A percentile compares a stretch with the other conserved stretches of the same genome.
Conservation (phyloP, 1,140 invertebrate species). For the Drosophila bocqueti region DNA sequence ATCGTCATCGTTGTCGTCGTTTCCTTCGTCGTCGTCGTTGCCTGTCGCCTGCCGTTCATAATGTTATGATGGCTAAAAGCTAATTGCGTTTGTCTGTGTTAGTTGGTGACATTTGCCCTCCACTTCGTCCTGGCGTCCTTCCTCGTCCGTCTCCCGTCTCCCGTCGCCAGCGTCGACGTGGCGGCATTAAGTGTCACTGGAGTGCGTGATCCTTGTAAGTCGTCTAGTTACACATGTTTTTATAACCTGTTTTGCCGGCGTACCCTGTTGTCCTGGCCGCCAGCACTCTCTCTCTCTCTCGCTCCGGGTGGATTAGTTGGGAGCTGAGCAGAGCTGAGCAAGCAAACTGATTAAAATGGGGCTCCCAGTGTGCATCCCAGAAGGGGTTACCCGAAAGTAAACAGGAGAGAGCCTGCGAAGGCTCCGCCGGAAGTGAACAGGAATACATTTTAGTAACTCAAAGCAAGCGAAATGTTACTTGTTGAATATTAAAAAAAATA, state of each 20-base stretch:
- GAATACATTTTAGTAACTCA: not conserved
- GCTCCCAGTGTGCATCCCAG: not conserved
- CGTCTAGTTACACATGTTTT: slow-evolving; percentile 82
- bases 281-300: not conserved
- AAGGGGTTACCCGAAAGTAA: slow-evolving; percentile 3
- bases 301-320: slow-evolving; percentile 47
- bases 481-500: not conserved
- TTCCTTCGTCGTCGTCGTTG: slow-evolving; percentile 17
- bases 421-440: not conserved
- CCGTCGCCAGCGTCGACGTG: slow-evolving; percentile 17
- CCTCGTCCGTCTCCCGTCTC: not conserved
- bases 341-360: slow-evolving; percentile 9
- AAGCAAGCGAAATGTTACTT: not conserved
- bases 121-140: not conserved
- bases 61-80: slow-evolving; percentile 83
- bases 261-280: slow-evolving; percentile 43
- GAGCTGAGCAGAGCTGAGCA: slow-evolving; percentile 1
- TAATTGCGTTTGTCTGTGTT: slow-evolving; percentile 81
- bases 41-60: slow-evolving; percentile 74
- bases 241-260: slow-evolving; percentile 62
- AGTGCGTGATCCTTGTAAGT: slow-evolving; percentile 83
- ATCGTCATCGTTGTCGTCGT: slow-evolving; percentile 28
- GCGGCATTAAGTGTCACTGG: slow-evolving; percentile 80
- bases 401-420: not conserved
- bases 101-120: slow-evolving; percentile 67